Conservation (phyloP, 2,113 vertebrate genomes). For the Platichthys stellatus region DNA sequence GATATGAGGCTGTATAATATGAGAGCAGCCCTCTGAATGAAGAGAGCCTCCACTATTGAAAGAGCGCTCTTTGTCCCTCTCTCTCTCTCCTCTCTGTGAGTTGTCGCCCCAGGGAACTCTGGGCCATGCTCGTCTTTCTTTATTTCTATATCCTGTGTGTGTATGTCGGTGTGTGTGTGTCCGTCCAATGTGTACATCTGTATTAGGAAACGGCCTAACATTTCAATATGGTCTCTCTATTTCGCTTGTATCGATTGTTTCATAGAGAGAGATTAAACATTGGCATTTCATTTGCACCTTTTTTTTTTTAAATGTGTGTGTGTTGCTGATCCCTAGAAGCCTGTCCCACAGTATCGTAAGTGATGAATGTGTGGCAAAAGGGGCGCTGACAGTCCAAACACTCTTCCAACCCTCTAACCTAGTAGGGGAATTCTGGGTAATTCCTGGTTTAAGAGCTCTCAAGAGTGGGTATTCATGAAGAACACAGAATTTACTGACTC, state of each 20-base stretch:
- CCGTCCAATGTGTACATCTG: constrained; percentile 7
- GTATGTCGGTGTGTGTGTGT: background rate
- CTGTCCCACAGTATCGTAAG: constrained; percentile 52
- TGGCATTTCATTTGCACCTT: constrained; percentile 30
- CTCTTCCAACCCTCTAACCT: constrained; percentile 21
- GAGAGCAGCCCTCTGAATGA: constrained; percentile 36
- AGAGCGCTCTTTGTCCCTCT: constrained; percentile 51
- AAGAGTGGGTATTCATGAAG: background rate
- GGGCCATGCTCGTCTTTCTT: constrained; percentile 44
- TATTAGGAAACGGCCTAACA: constrained; percentile 40
- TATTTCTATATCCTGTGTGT: constrained; percentile 42
- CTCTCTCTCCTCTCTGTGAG: constrained; percentile 28
- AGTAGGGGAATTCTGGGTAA: constrained; percentile 56
- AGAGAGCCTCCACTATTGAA: constrained; percentile 40
- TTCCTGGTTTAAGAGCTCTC: constrained; percentile 55
- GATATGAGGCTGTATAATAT: constrained; percentile 30
- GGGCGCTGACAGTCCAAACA: constrained; percentile 60
- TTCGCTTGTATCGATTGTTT: constrained; percentile 32
- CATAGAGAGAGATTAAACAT: constrained; percentile 19
- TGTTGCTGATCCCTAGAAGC: background rate
- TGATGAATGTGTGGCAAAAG: constrained; percentile 66
- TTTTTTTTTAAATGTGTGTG: constrained; percentile 26
- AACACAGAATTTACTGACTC: constrained; percentile 13
- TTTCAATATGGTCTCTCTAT: constrained; percentile 36
- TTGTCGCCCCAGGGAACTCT: constrained; percentile 57